A percentile compares a stretch with the other conserved stretches of the same genome.
Evolutionary conservation across 2,888 invertebrate genomes (phyloP).

Genomic region (Melipona beecheii): DNA sequence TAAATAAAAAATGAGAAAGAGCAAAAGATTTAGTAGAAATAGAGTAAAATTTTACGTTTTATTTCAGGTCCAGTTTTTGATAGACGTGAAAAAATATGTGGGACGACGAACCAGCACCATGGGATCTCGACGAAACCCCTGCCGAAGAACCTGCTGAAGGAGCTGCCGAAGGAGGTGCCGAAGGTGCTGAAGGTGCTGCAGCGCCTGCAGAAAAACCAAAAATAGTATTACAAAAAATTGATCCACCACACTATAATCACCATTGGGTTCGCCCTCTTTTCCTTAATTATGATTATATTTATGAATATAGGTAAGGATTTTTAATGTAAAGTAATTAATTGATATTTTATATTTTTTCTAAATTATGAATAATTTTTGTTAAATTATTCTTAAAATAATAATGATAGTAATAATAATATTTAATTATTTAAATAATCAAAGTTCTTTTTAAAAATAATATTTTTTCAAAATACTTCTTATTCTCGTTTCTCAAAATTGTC

Average conservation of each 20-base stretch:
- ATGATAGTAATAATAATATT: too few relatives aligned
- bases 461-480: too few relatives aligned
- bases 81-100: conserved; percentile 65
- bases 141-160: conserved; percentile 77
- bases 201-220: conserved; percentile 80
- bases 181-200: conserved; percentile 81
- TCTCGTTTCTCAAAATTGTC: neutral
- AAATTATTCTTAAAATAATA: too few relatives aligned
- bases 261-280: conserved; percentile 95
- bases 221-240: conserved; percentile 85
- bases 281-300: conserved; percentile 92
- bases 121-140: conserved; percentile 77
- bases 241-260: conserved; percentile 89
- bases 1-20: neutral
- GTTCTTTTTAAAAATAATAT: too few relatives aligned
- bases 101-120: conserved; percentile 79
- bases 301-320: conserved; percentile 87
- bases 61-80: conserved; percentile 7
- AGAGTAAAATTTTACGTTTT: neutral
- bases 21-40: neutral
- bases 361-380: neutral
- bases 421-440: too few relatives aligned
- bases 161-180: conserved; percentile 83
- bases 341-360: neutral
- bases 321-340: neutral